Percentiles rank a stretch among this genome's conserved stretches.
Conservation (phyloP, 2,797 vertebrate genomes). For the Leptodactylus fallax region DNA sequence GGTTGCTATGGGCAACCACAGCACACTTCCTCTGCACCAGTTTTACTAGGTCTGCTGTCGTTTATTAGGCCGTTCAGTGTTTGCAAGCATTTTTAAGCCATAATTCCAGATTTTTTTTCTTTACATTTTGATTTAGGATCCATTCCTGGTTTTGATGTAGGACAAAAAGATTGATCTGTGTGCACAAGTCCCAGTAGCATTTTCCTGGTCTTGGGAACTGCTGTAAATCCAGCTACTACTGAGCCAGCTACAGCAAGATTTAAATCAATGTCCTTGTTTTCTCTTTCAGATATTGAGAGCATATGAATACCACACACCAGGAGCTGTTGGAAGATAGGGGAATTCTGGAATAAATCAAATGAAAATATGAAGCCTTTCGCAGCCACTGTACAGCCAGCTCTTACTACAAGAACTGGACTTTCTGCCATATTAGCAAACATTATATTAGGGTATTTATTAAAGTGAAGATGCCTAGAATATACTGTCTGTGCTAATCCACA, state of each 20-base stretch:
- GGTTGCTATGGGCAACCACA: no score
- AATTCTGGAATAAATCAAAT: conserved; percentile 48
- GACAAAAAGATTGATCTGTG: no score
- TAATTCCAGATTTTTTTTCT: no score
- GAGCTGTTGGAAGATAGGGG: conserved; percentile 67
- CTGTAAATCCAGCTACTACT: neutral
- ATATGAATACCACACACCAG: conserved; percentile 65
- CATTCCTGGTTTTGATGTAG: no score
- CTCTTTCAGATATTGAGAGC: conserved; percentile 85
- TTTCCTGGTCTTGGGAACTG: no score
- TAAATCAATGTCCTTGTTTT: neutral
- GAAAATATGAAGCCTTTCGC: conserved; percentile 72
- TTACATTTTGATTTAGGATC: no score
- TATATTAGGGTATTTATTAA: conserved; percentile 92
- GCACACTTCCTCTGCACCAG: no score
- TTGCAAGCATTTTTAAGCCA: no score
- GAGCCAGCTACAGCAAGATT: neutral
- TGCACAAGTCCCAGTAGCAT: no score
- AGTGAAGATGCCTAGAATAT: conserved; percentile 79
- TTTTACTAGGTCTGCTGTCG: no score
- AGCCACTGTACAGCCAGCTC: conserved; percentile 76
- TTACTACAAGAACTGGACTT: conserved; percentile 74
- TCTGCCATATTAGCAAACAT: conserved; percentile 73
- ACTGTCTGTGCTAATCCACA: conserved; percentile 72
- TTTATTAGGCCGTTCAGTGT: no score